phyloP scores from a whole-genome alignment of 1,140 invertebrate species.

The Procambarus virginalis region DNA sequence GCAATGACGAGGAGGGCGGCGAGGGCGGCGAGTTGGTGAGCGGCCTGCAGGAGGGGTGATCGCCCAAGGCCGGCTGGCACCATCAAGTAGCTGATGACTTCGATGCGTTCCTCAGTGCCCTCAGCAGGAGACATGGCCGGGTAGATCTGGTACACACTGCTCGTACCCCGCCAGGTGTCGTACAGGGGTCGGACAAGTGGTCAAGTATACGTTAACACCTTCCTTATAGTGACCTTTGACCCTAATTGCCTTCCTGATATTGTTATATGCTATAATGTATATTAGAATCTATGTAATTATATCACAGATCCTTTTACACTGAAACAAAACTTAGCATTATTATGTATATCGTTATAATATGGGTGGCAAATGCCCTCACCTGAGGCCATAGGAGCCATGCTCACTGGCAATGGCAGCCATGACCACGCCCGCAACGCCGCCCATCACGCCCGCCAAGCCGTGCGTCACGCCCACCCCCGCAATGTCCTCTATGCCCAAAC shows the following conservation, averaged over 20 bases:
- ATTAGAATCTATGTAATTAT: too few relatives aligned
- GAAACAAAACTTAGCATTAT: too few relatives aligned
- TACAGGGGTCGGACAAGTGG: too few relatives aligned
- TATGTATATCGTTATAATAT: too few relatives aligned
- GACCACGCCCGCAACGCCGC: slow-evolving; percentile 17
- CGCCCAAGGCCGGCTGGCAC: neutral
- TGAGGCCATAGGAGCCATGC: slow-evolving; percentile 25
- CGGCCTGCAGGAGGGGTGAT: neutral
- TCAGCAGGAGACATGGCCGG: neutral
- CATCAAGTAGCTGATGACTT: neutral
- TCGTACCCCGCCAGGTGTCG: too few relatives aligned
- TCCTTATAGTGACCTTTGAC: too few relatives aligned
- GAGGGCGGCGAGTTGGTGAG: slow-evolving; percentile 6
- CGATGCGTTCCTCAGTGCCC: neutral
- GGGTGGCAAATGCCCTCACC: neutral
- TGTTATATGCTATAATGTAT: too few relatives aligned
- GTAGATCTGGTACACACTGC: slow-evolving; percentile 6
- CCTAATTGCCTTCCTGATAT: too few relatives aligned
- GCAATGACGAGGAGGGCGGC: neutral
- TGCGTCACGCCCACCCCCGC: slow-evolving; percentile 32
- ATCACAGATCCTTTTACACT: too few relatives aligned
- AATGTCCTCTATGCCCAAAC: slow-evolving; percentile 17
- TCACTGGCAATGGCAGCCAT: slow-evolving; percentile 31
- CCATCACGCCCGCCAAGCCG: slow-evolving; percentile 22
- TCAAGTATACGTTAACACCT: too few relatives aligned